Percentiles rank a stretch among this genome's conserved stretches.
Conservation (phyloP, 2,113 vertebrate genomes). For the Oncorhynchus nerka region DNA sequence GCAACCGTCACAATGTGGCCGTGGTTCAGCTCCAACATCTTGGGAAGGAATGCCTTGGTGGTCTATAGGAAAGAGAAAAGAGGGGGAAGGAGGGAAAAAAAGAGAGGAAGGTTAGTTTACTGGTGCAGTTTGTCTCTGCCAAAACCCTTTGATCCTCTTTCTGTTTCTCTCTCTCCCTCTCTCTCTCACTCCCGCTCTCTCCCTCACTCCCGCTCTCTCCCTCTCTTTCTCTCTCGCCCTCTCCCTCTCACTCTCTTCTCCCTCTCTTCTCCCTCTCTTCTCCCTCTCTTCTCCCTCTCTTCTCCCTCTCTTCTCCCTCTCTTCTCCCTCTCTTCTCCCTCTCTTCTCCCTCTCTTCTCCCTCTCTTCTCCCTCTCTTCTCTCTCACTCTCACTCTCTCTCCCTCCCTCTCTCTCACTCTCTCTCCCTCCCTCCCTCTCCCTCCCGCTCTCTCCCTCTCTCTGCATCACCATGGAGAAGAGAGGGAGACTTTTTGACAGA, state of each 20-base stretch:
- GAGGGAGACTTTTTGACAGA: conserved; percentile 39
- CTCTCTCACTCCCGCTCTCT: conserved; percentile 3
- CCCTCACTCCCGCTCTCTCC: too few species aligned
- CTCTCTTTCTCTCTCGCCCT: conserved; percentile 26
- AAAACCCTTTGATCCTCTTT: conserved; percentile 72
- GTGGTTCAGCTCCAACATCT: conserved; percentile 99
- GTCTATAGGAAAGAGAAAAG: conserved; percentile 77
- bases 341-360: too few species aligned
- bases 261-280: not conserved
- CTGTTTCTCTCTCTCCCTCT: conserved; percentile 25
- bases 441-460: too few species aligned
- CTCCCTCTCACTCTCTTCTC: too few species aligned
- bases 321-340: conserved; percentile 31
- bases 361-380: not conserved
- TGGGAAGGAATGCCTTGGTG: conserved; percentile 98
- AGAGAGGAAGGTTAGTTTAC: conserved; percentile 68
- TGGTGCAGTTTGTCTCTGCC: conserved; percentile 72
- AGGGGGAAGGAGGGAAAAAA: conserved; percentile 38
- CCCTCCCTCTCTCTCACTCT: too few species aligned
- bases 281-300: too few species aligned
- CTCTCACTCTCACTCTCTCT: not conserved
- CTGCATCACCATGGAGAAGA: conserved; percentile 17
- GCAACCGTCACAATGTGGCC: conserved; percentile 98
- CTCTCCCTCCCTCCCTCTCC: conserved; percentile 24
- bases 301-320: too few species aligned